Evolutionary conservation across 2,797 vertebrate genomes (phyloP).

Genomic region (Nannoperca australis): DNA sequence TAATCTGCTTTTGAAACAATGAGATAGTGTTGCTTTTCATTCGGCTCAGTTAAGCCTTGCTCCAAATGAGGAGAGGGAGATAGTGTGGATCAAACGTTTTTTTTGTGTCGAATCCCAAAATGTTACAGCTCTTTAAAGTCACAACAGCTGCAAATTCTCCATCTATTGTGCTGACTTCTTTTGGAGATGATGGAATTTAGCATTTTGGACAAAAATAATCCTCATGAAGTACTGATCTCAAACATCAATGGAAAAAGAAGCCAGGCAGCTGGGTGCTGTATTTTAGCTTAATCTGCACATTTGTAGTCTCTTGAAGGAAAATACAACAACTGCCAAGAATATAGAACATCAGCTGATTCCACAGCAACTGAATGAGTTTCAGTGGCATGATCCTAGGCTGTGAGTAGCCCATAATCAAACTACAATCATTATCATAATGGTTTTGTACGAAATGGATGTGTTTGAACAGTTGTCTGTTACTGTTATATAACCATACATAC

Average conservation of each 20-base stretch:
- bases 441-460: neutral
- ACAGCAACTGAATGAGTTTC: slow-evolving; percentile 9
- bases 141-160: slow-evolving; percentile 58
- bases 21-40: slow-evolving; percentile 80
- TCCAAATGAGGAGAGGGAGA: slow-evolving; percentile 70
- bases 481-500: neutral
- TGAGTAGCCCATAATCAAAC: neutral
- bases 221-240: slow-evolving; percentile 53
- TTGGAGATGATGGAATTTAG: slow-evolving; percentile 65
- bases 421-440: neutral
- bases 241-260: slow-evolving; percentile 50
- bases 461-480: neutral
- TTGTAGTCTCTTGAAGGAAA: slow-evolving; percentile 29
- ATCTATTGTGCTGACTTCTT: slow-evolving; percentile 60
- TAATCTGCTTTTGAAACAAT: slow-evolving; percentile 84
- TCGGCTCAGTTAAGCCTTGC: slow-evolving; percentile 71
- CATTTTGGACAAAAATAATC: slow-evolving; percentile 63
- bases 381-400: neutral
- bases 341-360: slow-evolving; percentile 22
- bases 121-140: slow-evolving; percentile 69
- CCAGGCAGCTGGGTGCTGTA: slow-evolving; percentile 26
- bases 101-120: slow-evolving; percentile 61
- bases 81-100: slow-evolving; percentile 67
- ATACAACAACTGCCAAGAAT: slow-evolving; percentile 15
- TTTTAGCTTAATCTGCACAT: slow-evolving; percentile 43